Base-by-base conservation (phyloP, 2,113 vertebrate species). In the Casuarius casuarius region DNA sequence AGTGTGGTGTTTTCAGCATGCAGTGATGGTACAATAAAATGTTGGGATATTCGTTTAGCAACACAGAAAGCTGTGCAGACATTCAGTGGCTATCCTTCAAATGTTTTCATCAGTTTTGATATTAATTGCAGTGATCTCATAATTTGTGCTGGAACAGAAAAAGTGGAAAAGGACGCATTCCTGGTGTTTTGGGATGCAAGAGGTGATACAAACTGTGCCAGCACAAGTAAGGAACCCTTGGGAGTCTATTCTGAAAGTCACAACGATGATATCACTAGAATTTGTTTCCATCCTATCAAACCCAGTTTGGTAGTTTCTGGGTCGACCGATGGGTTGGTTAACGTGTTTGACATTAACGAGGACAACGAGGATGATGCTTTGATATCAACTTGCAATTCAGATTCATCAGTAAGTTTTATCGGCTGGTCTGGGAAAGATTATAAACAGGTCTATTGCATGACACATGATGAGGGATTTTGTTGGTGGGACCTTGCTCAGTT, bases 201-300 rank as follows among this genome's bases (percentile, higher is more conserved):
- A 79, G 97, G 97, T 19, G 2, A 91, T 65, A 95, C 98, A 16
- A 85, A 96, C 75, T 95, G 87, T 33, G 46, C 86, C 17, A 42
- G 96, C 11, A 3, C 82, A 16, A 7, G 89, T 2, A 97, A 88
- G 92, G 96, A 97, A 21, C 98, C 98, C 10, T 97, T 99, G 48
- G 99, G 99, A n/a, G 97, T 98, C 38, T 99, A 99, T 90, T 99
- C 99, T 2, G 99, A 99, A 97, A 99, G 99, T 12, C 99, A 99
- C 93, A 99, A 98, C 35, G 99, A 99, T 92, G 99, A 99, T 87
- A 86, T 99, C 97, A 99, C 99, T 23, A 98, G 98, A 87, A 98
- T 99, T 56, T 68, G 98, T 77, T 99, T 99, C 95, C 99, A 99
- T 92, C 99, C 99, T 13, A 16, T 19, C 0, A 79, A 98, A 65